Conservation (phyloP, 1,140 invertebrate species). For the Mizuhopecten yessoensis region DNA sequence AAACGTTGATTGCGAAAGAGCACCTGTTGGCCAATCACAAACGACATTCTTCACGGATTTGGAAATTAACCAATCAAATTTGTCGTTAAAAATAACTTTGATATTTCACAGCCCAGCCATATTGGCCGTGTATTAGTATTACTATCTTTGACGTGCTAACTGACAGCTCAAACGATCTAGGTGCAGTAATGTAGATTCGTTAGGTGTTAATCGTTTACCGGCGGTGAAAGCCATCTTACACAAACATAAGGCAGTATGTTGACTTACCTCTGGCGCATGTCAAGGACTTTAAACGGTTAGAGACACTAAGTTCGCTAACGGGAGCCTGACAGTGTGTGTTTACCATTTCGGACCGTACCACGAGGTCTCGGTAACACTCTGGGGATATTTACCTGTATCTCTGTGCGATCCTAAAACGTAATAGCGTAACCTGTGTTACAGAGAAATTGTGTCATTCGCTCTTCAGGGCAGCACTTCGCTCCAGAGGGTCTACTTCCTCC, state of each 20-base stretch:
- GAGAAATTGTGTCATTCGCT: background rate
- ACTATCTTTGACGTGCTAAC: background rate
- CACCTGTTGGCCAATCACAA: constrained; percentile 30
- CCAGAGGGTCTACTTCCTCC: background rate
- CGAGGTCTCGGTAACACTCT: background rate
- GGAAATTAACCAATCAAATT: background rate
- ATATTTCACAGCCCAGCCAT: background rate
- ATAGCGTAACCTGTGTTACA: constrained; percentile 15
- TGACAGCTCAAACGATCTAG: background rate
- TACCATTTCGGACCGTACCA: background rate
- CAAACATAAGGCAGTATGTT: background rate
- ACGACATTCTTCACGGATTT: background rate
- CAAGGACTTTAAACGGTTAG: background rate
- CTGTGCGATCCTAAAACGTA: background rate
- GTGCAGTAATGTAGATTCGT: background rate
- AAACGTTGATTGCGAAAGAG: constrained; percentile 14
- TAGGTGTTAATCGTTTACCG: background rate
- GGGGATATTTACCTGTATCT: background rate
- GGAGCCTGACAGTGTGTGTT: background rate
- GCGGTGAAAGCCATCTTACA: background rate
- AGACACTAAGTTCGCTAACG: background rate
- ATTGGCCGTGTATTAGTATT: background rate
- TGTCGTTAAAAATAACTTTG: constrained; percentile 18
- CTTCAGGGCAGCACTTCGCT: background rate
- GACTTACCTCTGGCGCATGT: background rate